A percentile compares a stretch with the other conserved stretches of the same genome.
phyloP scores from a whole-genome alignment of 2,888 invertebrate species.

The Leptopilina myrica region DNA sequence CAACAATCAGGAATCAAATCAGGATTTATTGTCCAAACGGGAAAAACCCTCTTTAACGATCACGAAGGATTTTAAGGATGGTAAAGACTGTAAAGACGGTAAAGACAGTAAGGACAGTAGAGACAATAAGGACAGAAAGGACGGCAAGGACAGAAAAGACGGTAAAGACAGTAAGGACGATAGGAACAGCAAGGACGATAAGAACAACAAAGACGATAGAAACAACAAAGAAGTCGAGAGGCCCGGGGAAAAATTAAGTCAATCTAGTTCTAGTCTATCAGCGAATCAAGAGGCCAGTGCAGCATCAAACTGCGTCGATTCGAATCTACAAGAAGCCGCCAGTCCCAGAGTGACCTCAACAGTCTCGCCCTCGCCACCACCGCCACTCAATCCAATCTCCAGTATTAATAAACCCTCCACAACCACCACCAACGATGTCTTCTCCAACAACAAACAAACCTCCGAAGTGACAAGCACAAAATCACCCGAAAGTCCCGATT shows the following conservation, averaged over 20 bases:
- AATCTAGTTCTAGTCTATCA: conserved; percentile 16
- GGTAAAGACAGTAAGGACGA: no score
- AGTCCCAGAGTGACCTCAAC: conserved; percentile 70
- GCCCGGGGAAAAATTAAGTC: not conserved
- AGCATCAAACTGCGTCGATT: conserved; percentile 37
- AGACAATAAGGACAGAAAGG: no score
- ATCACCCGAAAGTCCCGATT: conserved; percentile 69
- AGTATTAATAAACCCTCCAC: conserved; percentile 23
- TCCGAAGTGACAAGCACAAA: conserved; percentile 63
- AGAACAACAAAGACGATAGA: no score
- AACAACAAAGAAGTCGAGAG: no score
- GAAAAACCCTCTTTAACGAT: no score
- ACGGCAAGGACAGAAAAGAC: no score
- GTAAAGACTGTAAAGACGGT: no score
- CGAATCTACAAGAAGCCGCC: conserved; percentile 60
- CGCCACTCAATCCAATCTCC: conserved; percentile 57
- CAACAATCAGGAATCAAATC: no score
- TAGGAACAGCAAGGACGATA: no score
- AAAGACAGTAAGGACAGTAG: no score
- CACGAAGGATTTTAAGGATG: no score
- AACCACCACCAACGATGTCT: conserved; percentile 42
- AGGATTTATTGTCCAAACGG: no score
- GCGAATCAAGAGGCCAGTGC: conserved; percentile 34
- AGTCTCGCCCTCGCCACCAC: conserved; percentile 68
- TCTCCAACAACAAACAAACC: conserved; percentile 40